phyloP scores from a whole-genome alignment of 1,140 invertebrate species.

The Spodoptera frugiperda region DNA sequence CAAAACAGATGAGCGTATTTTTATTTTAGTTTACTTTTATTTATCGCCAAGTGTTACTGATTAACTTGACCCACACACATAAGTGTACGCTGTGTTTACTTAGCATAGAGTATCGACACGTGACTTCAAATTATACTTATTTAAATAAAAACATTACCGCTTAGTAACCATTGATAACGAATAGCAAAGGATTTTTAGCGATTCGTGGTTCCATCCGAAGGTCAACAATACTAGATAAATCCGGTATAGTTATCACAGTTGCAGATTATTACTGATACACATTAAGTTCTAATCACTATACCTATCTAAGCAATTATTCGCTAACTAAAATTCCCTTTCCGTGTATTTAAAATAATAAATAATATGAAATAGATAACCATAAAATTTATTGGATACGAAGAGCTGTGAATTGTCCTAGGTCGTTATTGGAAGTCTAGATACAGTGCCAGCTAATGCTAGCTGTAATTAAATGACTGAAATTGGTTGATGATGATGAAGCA shows the following conservation, averaged over 20 bases:
- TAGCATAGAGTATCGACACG: not conserved
- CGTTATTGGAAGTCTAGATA: too few species aligned
- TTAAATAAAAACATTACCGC: conserved; percentile 20
- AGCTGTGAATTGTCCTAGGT: too few species aligned
- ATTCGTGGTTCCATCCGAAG: not conserved
- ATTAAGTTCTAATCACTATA: not conserved
- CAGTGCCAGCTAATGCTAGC: too few species aligned
- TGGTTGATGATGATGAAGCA: too few species aligned
- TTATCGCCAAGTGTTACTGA: not conserved
- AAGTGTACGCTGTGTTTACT: conserved; percentile 11
- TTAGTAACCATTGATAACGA: conserved; percentile 5
- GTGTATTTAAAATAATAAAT: not conserved
- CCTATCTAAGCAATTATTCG: not conserved
- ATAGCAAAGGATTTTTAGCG: conserved; percentile 3
- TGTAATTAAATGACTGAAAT: too few species aligned
- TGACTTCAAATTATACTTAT: conserved; percentile 5
- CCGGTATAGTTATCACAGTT: not conserved
- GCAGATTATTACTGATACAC: not conserved
- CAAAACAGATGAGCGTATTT: not conserved
- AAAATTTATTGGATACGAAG: too few species aligned
- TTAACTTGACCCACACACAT: conserved; percentile 14
- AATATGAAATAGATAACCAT: not conserved
- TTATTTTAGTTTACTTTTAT: too few species aligned
- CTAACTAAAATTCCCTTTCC: not conserved
- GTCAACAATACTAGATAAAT: not conserved